These are phyloP conservation scores for Hydrozoanthus gracilis DNA, from an alignment of 92 coral and sea anemone species.

Conservation along the genomic window DNA sequence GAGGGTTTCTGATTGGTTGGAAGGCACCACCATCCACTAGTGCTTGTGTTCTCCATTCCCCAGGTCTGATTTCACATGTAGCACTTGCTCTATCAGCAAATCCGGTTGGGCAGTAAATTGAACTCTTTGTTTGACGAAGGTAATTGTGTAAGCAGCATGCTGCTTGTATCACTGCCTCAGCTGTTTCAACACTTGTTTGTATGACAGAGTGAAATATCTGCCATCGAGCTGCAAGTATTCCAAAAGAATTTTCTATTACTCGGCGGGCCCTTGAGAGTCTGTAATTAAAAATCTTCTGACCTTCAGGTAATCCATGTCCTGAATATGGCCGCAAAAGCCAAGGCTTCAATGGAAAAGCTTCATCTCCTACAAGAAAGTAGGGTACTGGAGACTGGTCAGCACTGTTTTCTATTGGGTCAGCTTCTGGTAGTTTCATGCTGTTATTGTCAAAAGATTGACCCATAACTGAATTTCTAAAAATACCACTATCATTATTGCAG, in stretches of 20 bases:
- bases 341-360: slow-evolving; percentile 13
- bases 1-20: neutral
- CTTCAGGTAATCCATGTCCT: neutral
- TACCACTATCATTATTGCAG: slow-evolving; percentile 13
- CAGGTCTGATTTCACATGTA: slow-evolving; percentile 28
- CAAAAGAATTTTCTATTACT: neutral
- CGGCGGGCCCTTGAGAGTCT: slow-evolving; percentile 7
- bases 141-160: slow-evolving; percentile 10
- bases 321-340: slow-evolving; percentile 17
- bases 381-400: slow-evolving; percentile 5
- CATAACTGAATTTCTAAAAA: slow-evolving; percentile 4
- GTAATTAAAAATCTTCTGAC: neutral
- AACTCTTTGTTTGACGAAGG: slow-evolving; percentile 18
- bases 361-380: slow-evolving; percentile 21
- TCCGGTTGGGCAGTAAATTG: slow-evolving; percentile 1
- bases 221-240: slow-evolving; percentile 17
- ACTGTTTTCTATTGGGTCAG: neutral
- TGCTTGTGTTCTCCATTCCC: slow-evolving; percentile 15
- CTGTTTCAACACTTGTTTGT: slow-evolving; percentile 4
- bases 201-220: slow-evolving; percentile 11
- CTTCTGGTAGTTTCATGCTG: neutral
- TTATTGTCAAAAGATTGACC: neutral
- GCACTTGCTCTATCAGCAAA: slow-evolving; percentile 1
- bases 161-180: slow-evolving; percentile 11
- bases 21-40: slow-evolving; percentile 7